phyloP scores from a whole-genome alignment of 2,888 invertebrate genomes.

The Drosophila sordidapex region DNA sequence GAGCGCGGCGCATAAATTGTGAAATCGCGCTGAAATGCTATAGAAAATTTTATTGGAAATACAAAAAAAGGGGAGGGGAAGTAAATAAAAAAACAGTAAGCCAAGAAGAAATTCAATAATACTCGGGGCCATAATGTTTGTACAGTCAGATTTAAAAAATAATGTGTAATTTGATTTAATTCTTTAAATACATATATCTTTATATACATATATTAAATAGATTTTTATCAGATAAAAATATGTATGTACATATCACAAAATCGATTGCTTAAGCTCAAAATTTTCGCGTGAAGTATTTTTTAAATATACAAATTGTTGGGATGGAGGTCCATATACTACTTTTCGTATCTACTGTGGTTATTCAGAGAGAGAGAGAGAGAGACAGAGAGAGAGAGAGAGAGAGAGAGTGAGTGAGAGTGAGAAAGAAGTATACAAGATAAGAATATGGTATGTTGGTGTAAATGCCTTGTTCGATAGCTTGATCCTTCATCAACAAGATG shows the following conservation, averaged over 20 bases:
- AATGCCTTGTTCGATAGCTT: neutral
- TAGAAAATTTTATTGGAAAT: conserved; percentile 22
- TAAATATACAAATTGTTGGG: neutral
- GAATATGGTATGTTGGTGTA: neutral
- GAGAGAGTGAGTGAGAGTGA: too few species aligned
- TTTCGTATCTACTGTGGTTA: neutral
- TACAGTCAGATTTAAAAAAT: neutral
- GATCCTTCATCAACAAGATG: neutral
- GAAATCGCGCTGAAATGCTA: conserved; percentile 36
- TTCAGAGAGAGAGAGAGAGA: neutral
- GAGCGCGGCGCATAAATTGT: conserved; percentile 28
- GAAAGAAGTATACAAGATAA: neutral
- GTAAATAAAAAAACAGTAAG: neutral
- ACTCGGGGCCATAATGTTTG: neutral
- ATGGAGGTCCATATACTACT: neutral
- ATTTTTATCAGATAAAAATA: neutral
- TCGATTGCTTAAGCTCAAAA: neutral
- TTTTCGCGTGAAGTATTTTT: neutral
- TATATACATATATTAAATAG: neutral
- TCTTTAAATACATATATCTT: neutral
- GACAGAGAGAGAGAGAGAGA: neutral
- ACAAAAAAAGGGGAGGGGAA: neutral
- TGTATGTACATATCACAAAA: neutral
- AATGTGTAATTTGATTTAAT: neutral
- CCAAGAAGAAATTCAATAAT: neutral